phyloP scores from a whole-genome alignment of 2,797 vertebrate species.

The Champsocephalus gunnari region DNA sequence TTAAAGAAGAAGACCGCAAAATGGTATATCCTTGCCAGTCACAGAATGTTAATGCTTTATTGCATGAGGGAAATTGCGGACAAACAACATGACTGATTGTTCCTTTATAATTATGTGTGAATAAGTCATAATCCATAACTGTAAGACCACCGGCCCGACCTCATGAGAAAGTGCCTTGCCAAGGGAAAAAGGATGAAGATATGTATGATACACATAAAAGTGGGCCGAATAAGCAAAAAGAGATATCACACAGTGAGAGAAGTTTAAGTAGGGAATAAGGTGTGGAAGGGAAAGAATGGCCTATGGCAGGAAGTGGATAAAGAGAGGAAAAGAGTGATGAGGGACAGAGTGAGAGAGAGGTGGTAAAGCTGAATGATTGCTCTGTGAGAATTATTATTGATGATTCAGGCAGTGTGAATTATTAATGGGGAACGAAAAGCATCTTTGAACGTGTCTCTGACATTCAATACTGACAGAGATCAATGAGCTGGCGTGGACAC shows the following conservation, averaged over 20 bases:
- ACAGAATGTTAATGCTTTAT: conserved; percentile 50
- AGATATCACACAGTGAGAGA: conserved; percentile 59
- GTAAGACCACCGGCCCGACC: conserved; percentile 46
- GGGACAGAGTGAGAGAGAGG: conserved; percentile 63
- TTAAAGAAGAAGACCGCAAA: conserved; percentile 50
- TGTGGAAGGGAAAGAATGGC: conserved; percentile 56
- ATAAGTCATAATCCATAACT: conserved; percentile 60
- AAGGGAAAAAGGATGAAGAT: conserved; percentile 62
- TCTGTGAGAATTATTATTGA: conserved; percentile 88
- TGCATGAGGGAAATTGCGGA: conserved; percentile 8
- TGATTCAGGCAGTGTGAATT: conserved; percentile 88
- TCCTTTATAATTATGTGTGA: conserved; percentile 46
- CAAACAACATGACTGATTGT: conserved; percentile 39
- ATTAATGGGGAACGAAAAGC: conserved; percentile 87
- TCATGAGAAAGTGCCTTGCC: conserved; percentile 57
- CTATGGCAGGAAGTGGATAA: conserved; percentile 65
- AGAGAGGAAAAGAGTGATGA: conserved; percentile 55
- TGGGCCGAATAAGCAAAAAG: conserved; percentile 72
- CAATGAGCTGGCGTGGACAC: conserved; percentile 77
- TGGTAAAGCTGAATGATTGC: conserved; percentile 86
- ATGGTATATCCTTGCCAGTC: conserved; percentile 15
- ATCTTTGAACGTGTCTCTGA: conserved; percentile 87
- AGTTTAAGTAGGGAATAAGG: conserved; percentile 60
- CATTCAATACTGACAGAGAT: conserved; percentile 88
- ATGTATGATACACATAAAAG: conserved; percentile 69